Evolutionary conservation across 2,113 vertebrate species (phyloP).

Genomic region (Tenrec ecaudatus): DNA sequence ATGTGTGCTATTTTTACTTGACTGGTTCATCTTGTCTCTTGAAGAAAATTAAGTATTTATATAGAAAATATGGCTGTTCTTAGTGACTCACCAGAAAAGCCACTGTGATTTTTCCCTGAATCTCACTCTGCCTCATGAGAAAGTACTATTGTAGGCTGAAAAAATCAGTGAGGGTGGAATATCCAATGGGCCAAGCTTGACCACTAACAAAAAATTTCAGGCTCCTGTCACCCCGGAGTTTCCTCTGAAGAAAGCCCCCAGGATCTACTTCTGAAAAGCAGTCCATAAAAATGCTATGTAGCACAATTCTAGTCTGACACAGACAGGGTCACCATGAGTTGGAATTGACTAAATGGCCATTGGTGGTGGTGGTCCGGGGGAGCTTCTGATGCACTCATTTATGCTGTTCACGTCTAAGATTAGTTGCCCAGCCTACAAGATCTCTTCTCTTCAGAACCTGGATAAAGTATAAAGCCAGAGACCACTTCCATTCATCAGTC

Average conservation of each 20-base stretch:
- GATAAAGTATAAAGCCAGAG: too few relatives aligned
- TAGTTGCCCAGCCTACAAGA: background rate
- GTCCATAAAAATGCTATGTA: background rate
- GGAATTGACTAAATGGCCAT: background rate
- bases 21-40: background rate
- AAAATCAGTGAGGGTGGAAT: background rate
- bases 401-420: background rate
- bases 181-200: background rate
- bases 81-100: background rate
- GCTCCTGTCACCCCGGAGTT: background rate
- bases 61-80: background rate
- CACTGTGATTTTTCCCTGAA: background rate
- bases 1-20: background rate
- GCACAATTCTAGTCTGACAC: background rate
- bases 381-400: background rate
- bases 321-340: background rate
- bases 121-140: background rate
- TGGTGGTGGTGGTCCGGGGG: background rate
- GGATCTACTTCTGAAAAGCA: background rate
- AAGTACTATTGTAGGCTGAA: background rate
- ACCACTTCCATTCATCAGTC: too few relatives aligned
- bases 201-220: background rate
- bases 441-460: background rate
- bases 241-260: background rate
- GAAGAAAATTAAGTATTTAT: background rate